These are phyloP conservation scores for Amphibalanus amphitrite DNA, from an alignment of 1,140 invertebrate genomes.

Conservation along the genomic window DNA sequence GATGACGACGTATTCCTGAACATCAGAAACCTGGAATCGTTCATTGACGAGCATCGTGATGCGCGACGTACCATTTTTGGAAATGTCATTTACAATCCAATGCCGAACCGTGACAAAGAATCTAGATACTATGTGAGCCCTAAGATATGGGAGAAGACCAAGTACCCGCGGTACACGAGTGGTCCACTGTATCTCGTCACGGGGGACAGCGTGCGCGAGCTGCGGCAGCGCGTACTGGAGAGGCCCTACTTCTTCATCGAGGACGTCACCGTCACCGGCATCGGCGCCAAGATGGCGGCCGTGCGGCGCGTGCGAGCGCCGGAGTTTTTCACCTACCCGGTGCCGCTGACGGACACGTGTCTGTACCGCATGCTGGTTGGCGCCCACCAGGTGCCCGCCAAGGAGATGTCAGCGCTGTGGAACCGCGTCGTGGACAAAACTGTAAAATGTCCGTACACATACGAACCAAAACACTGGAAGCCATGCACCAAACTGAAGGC, in stretches of 20 bases:
- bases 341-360: neutral
- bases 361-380: neutral
- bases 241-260: conserved; percentile 65
- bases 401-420: neutral
- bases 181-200: conserved; percentile 69
- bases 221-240: conserved; percentile 45
- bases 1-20: conserved; percentile 25
- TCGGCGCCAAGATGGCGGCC: conserved; percentile 51
- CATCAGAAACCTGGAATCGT: conserved; percentile 48
- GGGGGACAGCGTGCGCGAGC: conserved; percentile 41
- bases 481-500: neutral
- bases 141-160: conserved; percentile 44
- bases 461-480: neutral
- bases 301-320: conserved; percentile 45
- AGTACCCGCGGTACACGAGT: conserved; percentile 68
- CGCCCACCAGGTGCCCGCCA: neutral
- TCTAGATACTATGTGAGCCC: conserved; percentile 70
- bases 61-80: conserved; percentile 43
- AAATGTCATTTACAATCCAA: conserved; percentile 60
- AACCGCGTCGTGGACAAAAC: neutral
- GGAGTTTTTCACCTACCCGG: neutral
- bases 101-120: conserved; percentile 59
- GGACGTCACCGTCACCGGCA: conserved; percentile 78
- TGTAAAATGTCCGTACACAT: neutral
- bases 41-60: conserved; percentile 31